Base-by-base conservation (phyloP, 35 echinoderm and acorn worm species). In the Heliocidaris tuberculata region DNA sequence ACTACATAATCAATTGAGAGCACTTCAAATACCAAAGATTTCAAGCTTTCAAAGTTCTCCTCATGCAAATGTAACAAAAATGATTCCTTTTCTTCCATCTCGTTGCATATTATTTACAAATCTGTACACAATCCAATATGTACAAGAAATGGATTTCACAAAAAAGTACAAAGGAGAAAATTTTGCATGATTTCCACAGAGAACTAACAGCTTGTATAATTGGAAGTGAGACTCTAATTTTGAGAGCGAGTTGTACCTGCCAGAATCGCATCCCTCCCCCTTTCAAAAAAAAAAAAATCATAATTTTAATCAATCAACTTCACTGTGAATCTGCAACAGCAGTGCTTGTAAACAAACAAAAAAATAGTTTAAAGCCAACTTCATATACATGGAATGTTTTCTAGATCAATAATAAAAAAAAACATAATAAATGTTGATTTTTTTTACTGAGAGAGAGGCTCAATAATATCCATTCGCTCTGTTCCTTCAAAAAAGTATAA, bases 21-120 rank as follows among this genome's bases (percentile, higher is more conserved):
- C 65, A 78, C 65, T n/a, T 78, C 65, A 78, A 78, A 78, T 21
- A 42, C 35, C 35, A 42, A 42, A 42, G 35, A 3, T 42, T 42
- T 78, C 21, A 78, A 27, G 65, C 27, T 78, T 78, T 78, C 65
- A 78, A 78, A 5, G 65, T 78, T 78, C 65, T 78, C 65, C 27
- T 78, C 65, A 78, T 78, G 65, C 65, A 78, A 52, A 70, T 70
- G 60, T 70, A 70, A 70, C 60, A 70, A 78, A n/a, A 78, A 78
- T 78, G 5, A 78, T 21, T 78, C 27, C 65, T 78, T 78, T 70
- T n/a, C 65, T 42, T 42, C 21, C 19, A 21, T 2, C 5, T 78
- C 17, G 27, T 78, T 21, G 65, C 27, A 78, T 78, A 78, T 78
- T 78, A 78, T 78, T 78, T 78, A 78, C 65, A 78, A 78, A 78